phyloP scores from a whole-genome alignment of 1,140 invertebrate species.

The Euwallacea similis region DNA sequence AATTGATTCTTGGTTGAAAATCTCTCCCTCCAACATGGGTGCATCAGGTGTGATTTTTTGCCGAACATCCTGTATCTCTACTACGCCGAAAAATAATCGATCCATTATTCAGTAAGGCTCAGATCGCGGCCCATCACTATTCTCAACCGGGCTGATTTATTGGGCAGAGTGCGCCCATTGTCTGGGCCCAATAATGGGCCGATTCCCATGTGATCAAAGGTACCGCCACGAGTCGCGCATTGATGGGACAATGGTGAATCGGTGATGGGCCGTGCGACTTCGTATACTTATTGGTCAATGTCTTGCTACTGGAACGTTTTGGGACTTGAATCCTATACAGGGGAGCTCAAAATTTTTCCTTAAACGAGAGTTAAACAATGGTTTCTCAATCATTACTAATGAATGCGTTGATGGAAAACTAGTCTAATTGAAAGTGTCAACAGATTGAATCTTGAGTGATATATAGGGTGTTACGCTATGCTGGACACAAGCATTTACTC shows the following conservation, averaged over 20 bases:
- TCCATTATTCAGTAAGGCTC: slow-evolving; percentile 28
- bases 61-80: slow-evolving; percentile 20
- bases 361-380: not conserved
- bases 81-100: slow-evolving; percentile 27
- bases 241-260: slow-evolving; percentile 32
- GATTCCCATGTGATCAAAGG: slow-evolving; percentile 31
- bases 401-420: slow-evolving; percentile 2
- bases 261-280: slow-evolving; percentile 30
- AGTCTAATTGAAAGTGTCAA: slow-evolving; percentile 10
- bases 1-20: slow-evolving; percentile 14
- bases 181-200: slow-evolving; percentile 30
- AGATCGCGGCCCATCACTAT: slow-evolving; percentile 29
- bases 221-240: slow-evolving; percentile 19
- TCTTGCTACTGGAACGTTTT: slow-evolving; percentile 28
- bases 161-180: slow-evolving; percentile 28
- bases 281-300: slow-evolving; percentile 30
- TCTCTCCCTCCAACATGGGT: slow-evolving; percentile 18
- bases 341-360: not conserved
- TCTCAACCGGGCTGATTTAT: slow-evolving; percentile 24
- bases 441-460: slow-evolving; percentile 18
- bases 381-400: not conserved
- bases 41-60: slow-evolving; percentile 8
- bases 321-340: slow-evolving; percentile 2
- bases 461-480: slow-evolving; percentile 25
- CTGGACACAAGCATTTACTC: slow-evolving; percentile 19